These are phyloP conservation scores for Zygothrica quintamaculata DNA, from an alignment of 2,888 invertebrate species.

Conservation along the genomic window DNA sequence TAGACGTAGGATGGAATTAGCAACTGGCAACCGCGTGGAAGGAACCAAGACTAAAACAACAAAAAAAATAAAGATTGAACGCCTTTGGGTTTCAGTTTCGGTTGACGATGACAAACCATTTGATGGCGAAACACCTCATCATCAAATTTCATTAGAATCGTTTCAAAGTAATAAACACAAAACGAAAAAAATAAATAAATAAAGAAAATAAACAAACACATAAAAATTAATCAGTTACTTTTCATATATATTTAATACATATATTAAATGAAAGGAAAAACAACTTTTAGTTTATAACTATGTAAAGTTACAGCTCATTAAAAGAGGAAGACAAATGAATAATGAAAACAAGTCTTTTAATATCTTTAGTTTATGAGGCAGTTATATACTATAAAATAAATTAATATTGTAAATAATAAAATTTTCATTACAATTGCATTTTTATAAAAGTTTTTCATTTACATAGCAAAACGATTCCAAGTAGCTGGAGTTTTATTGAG, in stretches of 20 bases:
- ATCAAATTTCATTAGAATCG: constrained; percentile 48
- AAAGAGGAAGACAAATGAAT: too few relatives aligned
- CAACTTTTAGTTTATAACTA: constrained; percentile 22
- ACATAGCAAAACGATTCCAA: too few relatives aligned
- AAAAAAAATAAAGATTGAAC: not conserved
- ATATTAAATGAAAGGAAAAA: constrained; percentile 3
- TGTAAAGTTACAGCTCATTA: not conserved
- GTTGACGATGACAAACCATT: constrained; percentile 52
- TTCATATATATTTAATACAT: constrained; percentile 8
- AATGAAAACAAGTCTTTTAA: constrained; percentile 10
- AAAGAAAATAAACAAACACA: not conserved
- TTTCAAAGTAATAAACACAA: constrained; percentile 32
- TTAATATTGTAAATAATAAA: too few relatives aligned
- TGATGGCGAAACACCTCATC: constrained; percentile 19
- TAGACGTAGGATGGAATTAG: not conserved
- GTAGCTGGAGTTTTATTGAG: too few relatives aligned
- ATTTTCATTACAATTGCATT: too few relatives aligned
- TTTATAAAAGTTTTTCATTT: too few relatives aligned
- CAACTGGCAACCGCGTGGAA: constrained; percentile 2
- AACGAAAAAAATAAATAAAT: constrained; percentile 15
- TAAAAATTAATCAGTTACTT: constrained; percentile 29
- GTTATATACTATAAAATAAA: too few relatives aligned
- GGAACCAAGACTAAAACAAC: too few relatives aligned
- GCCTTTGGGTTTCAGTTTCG: not conserved
- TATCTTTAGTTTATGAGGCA: too few relatives aligned